Evolutionary conservation across 2,888 invertebrate species (phyloP).

Genomic region (Cantharis nigra): DNA sequence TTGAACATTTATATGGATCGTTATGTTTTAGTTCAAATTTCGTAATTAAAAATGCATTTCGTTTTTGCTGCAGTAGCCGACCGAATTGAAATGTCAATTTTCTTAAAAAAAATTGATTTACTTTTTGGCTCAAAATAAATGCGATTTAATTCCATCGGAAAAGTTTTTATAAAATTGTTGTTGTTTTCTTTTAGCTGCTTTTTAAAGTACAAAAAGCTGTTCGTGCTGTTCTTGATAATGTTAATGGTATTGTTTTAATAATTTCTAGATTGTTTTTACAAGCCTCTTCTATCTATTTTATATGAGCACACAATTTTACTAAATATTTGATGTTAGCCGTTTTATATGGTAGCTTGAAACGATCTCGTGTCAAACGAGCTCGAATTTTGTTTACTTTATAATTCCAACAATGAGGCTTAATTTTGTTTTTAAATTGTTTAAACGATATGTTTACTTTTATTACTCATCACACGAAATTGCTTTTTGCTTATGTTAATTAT

Average conservation of each 20-base stretch:
- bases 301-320: background rate
- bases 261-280: background rate
- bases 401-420: background rate
- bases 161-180: background rate
- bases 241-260: background rate
- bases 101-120: background rate
- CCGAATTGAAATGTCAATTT: background rate
- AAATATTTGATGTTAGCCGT: background rate
- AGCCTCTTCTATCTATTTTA: background rate
- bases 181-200: background rate
- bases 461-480: background rate
- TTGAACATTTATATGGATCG: constrained; percentile 8
- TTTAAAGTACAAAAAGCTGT: background rate
- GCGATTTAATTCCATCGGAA: background rate
- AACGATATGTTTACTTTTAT: background rate
- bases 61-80: background rate
- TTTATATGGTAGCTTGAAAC: background rate
- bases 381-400: background rate
- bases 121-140: background rate
- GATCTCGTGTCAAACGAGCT: background rate
- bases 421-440: background rate
- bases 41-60: constrained; percentile 19
- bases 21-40: constrained; percentile 12
- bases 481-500: background rate
- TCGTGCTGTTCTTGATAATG: background rate